Conservation (phyloP, 2,797 vertebrate species). For the Oreochromis grahami region DNA sequence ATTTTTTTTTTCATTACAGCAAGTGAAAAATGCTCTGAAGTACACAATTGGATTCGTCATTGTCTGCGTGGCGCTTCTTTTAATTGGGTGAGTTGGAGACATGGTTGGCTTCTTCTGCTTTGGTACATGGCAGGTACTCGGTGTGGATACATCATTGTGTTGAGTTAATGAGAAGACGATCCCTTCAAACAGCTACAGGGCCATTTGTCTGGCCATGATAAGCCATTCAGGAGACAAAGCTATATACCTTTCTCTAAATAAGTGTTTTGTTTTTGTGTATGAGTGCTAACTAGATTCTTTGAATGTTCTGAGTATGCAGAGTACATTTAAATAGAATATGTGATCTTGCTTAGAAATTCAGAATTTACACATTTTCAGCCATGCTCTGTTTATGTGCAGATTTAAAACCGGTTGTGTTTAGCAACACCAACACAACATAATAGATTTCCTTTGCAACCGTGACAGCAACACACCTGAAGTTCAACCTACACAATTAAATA, state of each 20-base stretch:
- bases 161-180: slow-evolving; percentile 46
- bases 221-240: slow-evolving; percentile 2
- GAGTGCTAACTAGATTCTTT: neutral
- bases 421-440: slow-evolving; percentile 39
- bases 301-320: neutral
- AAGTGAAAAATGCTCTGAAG: slow-evolving; percentile 92
- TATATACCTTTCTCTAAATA: neutral
- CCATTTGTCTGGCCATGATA: slow-evolving; percentile 27
- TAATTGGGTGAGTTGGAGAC: slow-evolving; percentile 87
- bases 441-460: slow-evolving; percentile 50
- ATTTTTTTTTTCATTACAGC: slow-evolving; percentile 78
- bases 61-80: slow-evolving; percentile 86
- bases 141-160: slow-evolving; percentile 37
- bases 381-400: slow-evolving; percentile 24
- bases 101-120: slow-evolving; percentile 34
- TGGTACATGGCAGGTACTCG: slow-evolving; percentile 22
- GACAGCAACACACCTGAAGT: slow-evolving; percentile 51
- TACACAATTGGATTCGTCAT: slow-evolving; percentile 91
- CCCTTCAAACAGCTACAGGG: slow-evolving; percentile 24
- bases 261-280: neutral
- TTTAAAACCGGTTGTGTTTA: slow-evolving; percentile 37
- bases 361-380: neutral
- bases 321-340: neutral
- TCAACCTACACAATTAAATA: slow-evolving; percentile 59
- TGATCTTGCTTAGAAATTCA: neutral